Percentiles rank a stretch among this genome's conserved stretches.
These are phyloP conservation scores for Ochropleura plecta DNA, from an alignment of 2,888 invertebrate species.

Conservation along the genomic window DNA sequence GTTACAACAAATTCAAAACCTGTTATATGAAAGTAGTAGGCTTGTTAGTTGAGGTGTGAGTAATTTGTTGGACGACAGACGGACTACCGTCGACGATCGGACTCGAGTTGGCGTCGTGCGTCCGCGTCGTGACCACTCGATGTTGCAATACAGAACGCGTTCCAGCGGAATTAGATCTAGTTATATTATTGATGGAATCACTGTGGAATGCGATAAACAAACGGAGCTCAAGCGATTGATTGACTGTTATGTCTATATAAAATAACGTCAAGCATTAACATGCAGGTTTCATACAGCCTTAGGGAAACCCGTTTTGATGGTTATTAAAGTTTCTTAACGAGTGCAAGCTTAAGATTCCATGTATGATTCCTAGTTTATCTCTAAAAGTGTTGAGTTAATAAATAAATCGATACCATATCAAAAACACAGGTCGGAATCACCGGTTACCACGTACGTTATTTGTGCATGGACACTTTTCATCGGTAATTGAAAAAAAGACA, in stretches of 20 bases:
- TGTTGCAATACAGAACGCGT: slow-evolving; percentile 70
- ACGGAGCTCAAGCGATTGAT: slow-evolving; percentile 28
- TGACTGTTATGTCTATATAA: slow-evolving; percentile 6
- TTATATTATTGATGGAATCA: slow-evolving; percentile 56
- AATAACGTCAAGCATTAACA: slow-evolving; percentile 15
- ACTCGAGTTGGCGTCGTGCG: slow-evolving; percentile 20
- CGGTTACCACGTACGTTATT: too few relatives aligned
- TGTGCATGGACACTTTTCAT: too few relatives aligned
- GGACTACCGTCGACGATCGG: slow-evolving; percentile 57
- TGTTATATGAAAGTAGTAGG: slow-evolving; percentile 18
- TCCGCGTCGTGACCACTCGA: slow-evolving; percentile 33
- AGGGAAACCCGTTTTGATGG: slow-evolving; percentile 1
- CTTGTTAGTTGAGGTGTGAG: slow-evolving; percentile 22
- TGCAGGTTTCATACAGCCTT: slow-evolving; percentile 2
- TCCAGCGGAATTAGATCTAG: slow-evolving; percentile 69
- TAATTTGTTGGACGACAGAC: slow-evolving; percentile 22
- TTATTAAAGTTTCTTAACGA: not conserved
- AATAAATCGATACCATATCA: not conserved
- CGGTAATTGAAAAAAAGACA: too few relatives aligned
- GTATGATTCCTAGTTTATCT: not conserved
- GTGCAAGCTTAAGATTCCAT: not conserved
- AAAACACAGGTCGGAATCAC: not conserved
- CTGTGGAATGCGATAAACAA: slow-evolving; percentile 57
- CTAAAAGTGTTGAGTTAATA: not conserved
- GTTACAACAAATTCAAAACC: not conserved